Percentiles rank a stretch among this genome's conserved stretches.
These are phyloP conservation scores for Branchellion lobata DNA, from an alignment of 2,888 invertebrate species.

Conservation along the genomic window DNA sequence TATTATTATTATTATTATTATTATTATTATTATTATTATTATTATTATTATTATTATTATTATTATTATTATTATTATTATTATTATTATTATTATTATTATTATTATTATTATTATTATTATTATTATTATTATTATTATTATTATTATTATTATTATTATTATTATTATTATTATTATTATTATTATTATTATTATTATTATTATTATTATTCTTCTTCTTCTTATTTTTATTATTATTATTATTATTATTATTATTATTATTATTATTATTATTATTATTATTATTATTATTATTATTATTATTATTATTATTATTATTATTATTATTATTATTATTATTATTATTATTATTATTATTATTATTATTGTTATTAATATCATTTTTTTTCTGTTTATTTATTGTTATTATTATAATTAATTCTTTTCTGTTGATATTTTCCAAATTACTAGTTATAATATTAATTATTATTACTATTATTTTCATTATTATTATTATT, in stretches of 20 bases:
- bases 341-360: not conserved
- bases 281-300: too few relatives aligned
- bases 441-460: too few relatives aligned
- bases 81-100: constrained; percentile 9
- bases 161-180: not conserved
- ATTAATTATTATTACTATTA: not conserved
- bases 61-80: constrained; percentile 31
- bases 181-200: not conserved
- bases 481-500: not conserved
- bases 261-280: too few relatives aligned
- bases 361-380: not conserved
- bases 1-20: constrained; percentile 51
- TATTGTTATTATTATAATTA: too few relatives aligned
- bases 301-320: not conserved
- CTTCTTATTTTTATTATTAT: not conserved
- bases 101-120: not conserved
- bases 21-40: not conserved
- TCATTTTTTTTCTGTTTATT: too few relatives aligned
- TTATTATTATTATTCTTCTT: not conserved
- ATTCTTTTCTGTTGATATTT: too few relatives aligned
- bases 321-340: constrained; percentile 3
- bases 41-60: constrained; percentile 2
- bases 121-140: constrained; percentile 10
- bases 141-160: not conserved
- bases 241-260: not conserved